Evolutionary conservation across 2,797 vertebrate genomes (phyloP).

Genomic region (Myiothlypis coronata): DNA sequence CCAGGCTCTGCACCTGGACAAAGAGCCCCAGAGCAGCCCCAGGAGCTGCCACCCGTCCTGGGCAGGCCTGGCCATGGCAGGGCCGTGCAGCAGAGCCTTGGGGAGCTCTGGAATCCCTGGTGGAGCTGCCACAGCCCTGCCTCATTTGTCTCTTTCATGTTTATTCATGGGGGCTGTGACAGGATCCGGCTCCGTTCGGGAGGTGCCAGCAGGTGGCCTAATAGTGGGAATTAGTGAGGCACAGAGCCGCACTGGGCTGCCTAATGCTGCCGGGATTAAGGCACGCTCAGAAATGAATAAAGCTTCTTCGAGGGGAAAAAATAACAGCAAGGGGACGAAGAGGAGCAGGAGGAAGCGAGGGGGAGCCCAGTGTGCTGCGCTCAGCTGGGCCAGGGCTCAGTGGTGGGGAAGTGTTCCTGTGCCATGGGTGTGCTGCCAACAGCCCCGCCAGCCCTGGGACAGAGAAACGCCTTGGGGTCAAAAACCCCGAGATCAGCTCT

Average conservation of each 20-base stretch:
- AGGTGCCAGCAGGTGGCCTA: slow-evolving; percentile 56
- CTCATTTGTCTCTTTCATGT: slow-evolving; percentile 63
- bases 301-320: slow-evolving; percentile 62
- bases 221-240: slow-evolving; percentile 65
- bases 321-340: not conserved
- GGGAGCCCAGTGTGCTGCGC: not conserved
- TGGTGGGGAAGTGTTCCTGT: not conserved
- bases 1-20: rapidly evolving
- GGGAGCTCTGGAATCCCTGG: not conserved
- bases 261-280: slow-evolving; percentile 34
- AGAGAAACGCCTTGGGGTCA: rapidly evolving
- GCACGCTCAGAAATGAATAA: slow-evolving; percentile 46
- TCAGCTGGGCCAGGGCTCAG: rapidly evolving
- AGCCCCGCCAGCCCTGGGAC: rapidly evolving
- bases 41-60: not conserved
- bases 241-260: slow-evolving; percentile 37
- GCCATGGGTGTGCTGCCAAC: rapidly evolving
- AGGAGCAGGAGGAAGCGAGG: not conserved
- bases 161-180: slow-evolving; percentile 47
- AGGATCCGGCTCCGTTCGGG: slow-evolving; percentile 39
- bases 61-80: rapidly evolving
- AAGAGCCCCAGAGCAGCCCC: not conserved
- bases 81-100: not conserved
- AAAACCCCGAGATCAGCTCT: rapidly evolving
- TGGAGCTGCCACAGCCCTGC: not conserved